A percentile compares a stretch with the other conserved stretches of the same genome.
Conservation (phyloP, 2,888 invertebrate genomes). For the Drosophila barbarae region DNA sequence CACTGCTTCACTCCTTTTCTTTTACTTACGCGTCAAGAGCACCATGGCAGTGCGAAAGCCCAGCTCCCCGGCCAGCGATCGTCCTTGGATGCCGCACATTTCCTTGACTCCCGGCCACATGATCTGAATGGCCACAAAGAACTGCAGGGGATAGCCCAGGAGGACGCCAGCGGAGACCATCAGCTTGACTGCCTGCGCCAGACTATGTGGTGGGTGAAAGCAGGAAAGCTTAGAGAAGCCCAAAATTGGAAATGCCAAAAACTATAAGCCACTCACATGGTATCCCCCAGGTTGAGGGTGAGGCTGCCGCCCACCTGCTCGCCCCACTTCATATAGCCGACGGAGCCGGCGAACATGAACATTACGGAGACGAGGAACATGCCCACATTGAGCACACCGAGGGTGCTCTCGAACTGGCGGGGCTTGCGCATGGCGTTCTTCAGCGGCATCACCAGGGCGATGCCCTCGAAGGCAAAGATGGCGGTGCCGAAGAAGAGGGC, state of each 20-base stretch:
- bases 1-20: neutral
- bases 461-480: constrained; percentile 98
- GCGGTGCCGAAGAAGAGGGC: constrained; percentile 98
- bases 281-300: constrained; percentile 89
- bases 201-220: constrained; percentile 80
- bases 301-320: constrained; percentile 90
- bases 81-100: constrained; percentile 81
- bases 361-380: constrained; percentile 88
- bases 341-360: constrained; percentile 90
- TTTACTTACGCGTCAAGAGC: constrained; percentile 91
- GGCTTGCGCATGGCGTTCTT: constrained; percentile 94
- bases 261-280: constrained; percentile 63
- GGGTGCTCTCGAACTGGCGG: constrained; percentile 86
- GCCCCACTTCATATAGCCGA: constrained; percentile 94
- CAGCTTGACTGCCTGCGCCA: constrained; percentile 90
- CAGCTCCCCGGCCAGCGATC: constrained; percentile 84
- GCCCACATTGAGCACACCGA: constrained; percentile 94
- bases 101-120: constrained; percentile 87
- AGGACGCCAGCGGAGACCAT: constrained; percentile 92
- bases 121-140: constrained; percentile 95
- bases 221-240: neutral
- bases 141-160: constrained; percentile 94
- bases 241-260: too few relatives aligned
- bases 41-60: constrained; percentile 87
- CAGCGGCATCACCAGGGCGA: constrained; percentile 94